Evolutionary conservation across 53 echinoderm and acorn worm species (phyloP).

Genomic region (Crossaster papposus): DNA sequence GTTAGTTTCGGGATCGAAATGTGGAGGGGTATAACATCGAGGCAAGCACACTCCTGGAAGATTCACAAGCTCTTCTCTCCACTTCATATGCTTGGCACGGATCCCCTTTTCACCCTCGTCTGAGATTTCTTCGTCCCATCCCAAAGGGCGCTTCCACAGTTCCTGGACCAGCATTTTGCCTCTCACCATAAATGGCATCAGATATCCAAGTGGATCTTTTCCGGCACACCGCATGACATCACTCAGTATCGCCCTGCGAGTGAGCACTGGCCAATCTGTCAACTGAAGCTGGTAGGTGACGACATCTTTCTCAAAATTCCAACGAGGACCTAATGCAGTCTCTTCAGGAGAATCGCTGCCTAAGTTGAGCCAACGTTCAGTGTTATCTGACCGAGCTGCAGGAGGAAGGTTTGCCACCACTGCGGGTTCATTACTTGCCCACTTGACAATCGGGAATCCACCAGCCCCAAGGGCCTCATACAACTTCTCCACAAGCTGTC

Average conservation of each 20-base stretch:
- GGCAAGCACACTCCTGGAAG: no score
- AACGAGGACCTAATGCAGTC: slow-evolving; percentile 36
- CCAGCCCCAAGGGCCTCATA: neutral
- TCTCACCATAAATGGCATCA: slow-evolving; percentile 49
- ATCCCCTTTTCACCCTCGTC: no score
- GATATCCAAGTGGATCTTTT: slow-evolving; percentile 57
- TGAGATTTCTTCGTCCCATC: no score
- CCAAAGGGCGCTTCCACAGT: no score
- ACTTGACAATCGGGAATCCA: slow-evolving; percentile 57
- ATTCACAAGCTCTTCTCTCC: slow-evolving; percentile 21
- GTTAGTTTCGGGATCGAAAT: neutral
- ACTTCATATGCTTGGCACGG: neutral
- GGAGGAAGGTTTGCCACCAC: slow-evolving; percentile 17
- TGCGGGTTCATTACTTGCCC: slow-evolving; percentile 30
- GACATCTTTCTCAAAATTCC: slow-evolving; percentile 23
- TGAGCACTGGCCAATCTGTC: slow-evolving; percentile 21
- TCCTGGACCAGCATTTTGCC: slow-evolving; percentile 45
- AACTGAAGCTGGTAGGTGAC: slow-evolving; percentile 24
- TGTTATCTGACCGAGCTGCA: slow-evolving; percentile 1
- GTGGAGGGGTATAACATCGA: no score
- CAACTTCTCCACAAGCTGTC: slow-evolving; percentile 10
- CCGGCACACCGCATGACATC: no score
- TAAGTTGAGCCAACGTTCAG: neutral
- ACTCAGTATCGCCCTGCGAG: slow-evolving; percentile 18
- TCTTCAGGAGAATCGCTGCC: slow-evolving; percentile 17